phyloP scores from a whole-genome alignment of 1,140 invertebrate genomes.

The Plutomurus gul region DNA sequence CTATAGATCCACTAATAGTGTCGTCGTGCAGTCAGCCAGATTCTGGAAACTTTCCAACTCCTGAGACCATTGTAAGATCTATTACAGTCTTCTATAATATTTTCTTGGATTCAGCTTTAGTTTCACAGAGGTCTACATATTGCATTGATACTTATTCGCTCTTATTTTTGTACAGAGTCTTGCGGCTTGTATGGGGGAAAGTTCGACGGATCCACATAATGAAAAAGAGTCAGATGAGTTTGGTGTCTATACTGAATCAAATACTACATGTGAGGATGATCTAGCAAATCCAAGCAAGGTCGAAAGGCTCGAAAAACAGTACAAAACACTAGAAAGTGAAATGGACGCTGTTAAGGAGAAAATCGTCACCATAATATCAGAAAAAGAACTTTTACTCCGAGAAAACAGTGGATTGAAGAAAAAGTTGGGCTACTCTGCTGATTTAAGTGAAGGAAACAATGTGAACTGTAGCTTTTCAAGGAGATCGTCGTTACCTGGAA shows the following conservation, averaged over 20 bases:
- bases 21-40: slow-evolving; percentile 25
- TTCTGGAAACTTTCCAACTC: slow-evolving; percentile 42
- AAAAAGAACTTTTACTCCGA: slow-evolving; percentile 55
- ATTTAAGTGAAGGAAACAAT: not conserved
- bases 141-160: not conserved
- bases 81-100: not conserved
- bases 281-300: not conserved
- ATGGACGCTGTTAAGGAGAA: slow-evolving; percentile 37
- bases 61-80: slow-evolving; percentile 37
- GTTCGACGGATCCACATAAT: slow-evolving; percentile 33
- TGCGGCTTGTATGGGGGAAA: slow-evolving; percentile 41
- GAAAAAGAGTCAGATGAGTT: not conserved
- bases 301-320: slow-evolving; percentile 21
- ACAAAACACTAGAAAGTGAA: slow-evolving; percentile 43
- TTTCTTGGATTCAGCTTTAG: not conserved
- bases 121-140: not conserved
- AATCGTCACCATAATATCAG: slow-evolving; percentile 31
- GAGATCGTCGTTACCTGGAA: not conserved
- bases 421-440: slow-evolving; percentile 19
- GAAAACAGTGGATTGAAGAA: slow-evolving; percentile 55
- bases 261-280: not conserved
- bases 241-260: not conserved
- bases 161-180: slow-evolving; percentile 26
- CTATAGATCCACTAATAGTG: slow-evolving; percentile 26
- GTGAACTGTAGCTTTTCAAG: not conserved